These are phyloP conservation scores for Agriopis leucophaearia DNA, from an alignment of 2,888 invertebrate species.

Conservation along the genomic window DNA sequence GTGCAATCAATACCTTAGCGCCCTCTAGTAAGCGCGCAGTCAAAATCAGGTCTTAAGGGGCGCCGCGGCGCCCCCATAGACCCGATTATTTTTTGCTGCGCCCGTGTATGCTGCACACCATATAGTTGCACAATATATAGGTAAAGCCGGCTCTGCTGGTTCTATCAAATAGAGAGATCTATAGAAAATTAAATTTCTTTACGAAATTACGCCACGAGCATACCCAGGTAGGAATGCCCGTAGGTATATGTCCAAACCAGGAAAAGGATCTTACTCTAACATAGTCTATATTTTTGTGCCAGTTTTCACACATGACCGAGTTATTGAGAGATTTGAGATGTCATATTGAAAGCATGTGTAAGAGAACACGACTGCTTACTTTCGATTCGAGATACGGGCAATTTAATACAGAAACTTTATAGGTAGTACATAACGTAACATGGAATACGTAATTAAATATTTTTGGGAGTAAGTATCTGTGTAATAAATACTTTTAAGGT, in stretches of 20 bases:
- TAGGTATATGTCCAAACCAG: neutral
- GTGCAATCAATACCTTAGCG: too few relatives aligned
- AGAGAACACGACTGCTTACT: slow-evolving; percentile 9
- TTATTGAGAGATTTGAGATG: slow-evolving; percentile 19
- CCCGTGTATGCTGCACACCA: too few relatives aligned
- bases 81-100: too few relatives aligned
- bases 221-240: too few relatives aligned
- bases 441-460: slow-evolving; percentile 8
- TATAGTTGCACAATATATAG: too few relatives aligned
- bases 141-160: too few relatives aligned
- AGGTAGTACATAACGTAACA: slow-evolving; percentile 19
- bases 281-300: neutral
- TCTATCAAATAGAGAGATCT: too few relatives aligned
- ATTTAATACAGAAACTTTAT: slow-evolving; percentile 24
- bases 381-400: slow-evolving; percentile 27
- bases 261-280: slow-evolving; percentile 8
- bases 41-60: too few relatives aligned
- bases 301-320: slow-evolving; percentile 20
- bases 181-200: too few relatives aligned
- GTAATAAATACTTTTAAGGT: neutral
- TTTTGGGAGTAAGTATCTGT: neutral
- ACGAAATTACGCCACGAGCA: too few relatives aligned
- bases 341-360: slow-evolving; percentile 10
- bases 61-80: too few relatives aligned
- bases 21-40: too few relatives aligned